These are phyloP conservation scores for Sternotherus odoratus DNA, from an alignment of 2,797 vertebrate genomes.

Conservation along the genomic window DNA sequence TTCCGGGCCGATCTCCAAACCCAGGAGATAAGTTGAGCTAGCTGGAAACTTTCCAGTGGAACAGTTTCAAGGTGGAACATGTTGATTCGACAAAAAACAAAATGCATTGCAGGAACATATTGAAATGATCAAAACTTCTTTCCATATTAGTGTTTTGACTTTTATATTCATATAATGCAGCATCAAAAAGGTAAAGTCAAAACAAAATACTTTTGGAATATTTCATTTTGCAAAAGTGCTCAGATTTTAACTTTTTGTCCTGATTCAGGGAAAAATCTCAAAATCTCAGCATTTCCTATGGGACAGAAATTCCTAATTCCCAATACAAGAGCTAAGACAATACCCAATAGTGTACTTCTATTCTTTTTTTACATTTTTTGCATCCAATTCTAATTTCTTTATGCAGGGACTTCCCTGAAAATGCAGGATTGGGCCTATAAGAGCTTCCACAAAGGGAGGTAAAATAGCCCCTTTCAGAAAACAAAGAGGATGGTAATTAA, in stretches of 20 bases:
- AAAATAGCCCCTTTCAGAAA: conserved; percentile 69
- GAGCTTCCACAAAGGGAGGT: conserved; percentile 59
- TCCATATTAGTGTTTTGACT: background rate
- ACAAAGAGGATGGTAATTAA: conserved; percentile 59
- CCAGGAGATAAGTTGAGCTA: background rate
- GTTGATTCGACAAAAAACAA: background rate
- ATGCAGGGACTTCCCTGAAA: conserved; percentile 62
- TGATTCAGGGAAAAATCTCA: background rate
- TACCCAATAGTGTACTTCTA: conserved; percentile 16
- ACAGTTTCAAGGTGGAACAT: background rate
- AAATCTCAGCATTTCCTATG: background rate
- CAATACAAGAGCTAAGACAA: background rate
- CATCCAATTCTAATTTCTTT: conserved; percentile 53
- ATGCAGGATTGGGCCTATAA: conserved; percentile 54
- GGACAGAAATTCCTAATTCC: background rate
- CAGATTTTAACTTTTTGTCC: background rate
- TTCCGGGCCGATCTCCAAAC: background rate
- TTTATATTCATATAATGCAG: background rate
- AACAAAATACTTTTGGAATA: background rate
- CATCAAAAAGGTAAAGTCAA: background rate
- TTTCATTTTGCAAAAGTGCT: background rate
- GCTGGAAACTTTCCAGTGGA: background rate
- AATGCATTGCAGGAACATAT: background rate
- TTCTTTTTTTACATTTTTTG: conserved; percentile 1
- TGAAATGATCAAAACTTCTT: background rate